Base-by-base conservation (phyloP, 2,888 invertebrate genomes). In the Drosophila siamana region DNA sequence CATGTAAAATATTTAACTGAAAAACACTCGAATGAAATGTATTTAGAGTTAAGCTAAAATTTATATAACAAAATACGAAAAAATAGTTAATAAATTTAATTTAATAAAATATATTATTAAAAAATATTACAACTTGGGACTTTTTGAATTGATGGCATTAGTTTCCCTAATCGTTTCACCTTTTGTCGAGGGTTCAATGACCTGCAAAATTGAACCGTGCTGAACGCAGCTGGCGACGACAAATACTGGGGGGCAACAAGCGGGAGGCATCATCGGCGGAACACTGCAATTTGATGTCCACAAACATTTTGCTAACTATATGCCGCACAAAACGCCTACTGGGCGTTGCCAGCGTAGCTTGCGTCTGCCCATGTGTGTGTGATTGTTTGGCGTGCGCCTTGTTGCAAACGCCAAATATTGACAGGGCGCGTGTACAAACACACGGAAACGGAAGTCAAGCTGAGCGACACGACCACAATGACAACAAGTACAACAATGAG, bases 51-150 rank as follows among this genome's bases (percentile, higher is more conserved):
- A 77, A 85, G 79, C 52, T 66, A 74, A 69, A 69, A 64, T 52
- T 77, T 77, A 86, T 75, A 55, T 33, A 69, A 86, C 76, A 59
- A 50, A 69, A 16, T 22, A 56, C 15, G 24, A 22, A 67, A 36
- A 59, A 16, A 55, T 88, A 88, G 85, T 74, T 86, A 89, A 80
- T 77, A 78, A 90, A 84, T 80, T 78, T 73, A 89, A 90, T 80
- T 82, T 84, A 86, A 90, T 86, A 90, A 90, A 90, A 80, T 89
- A 90, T 90, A 90, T 80, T 80, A 83, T 74, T 59, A 84, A 80
- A 76, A 48, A 44, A 33, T 15, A 44, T 1, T 4, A 0, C 1
- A 7, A 11, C 11, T 22, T 11, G 2, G 16, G 9, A 19, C 19
- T 52, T 16, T 28, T 3, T 3, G 8, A 9, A 19, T 1, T 19